Base-by-base conservation (phyloP, 2,888 invertebrate genomes). In the Myopa tessellatipennis region DNA sequence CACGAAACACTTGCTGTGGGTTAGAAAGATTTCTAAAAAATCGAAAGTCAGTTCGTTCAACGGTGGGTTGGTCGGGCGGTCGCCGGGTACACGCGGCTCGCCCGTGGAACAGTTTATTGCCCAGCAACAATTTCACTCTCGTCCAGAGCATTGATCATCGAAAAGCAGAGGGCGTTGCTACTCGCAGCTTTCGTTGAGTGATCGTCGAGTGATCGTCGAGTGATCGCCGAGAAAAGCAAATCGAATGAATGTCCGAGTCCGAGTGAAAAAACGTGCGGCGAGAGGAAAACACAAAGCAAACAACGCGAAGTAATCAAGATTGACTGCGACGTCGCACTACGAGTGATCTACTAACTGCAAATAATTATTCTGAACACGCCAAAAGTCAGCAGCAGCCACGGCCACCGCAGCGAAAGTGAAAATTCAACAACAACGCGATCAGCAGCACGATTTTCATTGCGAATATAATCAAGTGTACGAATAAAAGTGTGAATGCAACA, bases 21-120 rank as follows among this genome's bases (percentile, higher is more conserved):
- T 14, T 70, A 65, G 63, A 65, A 63, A 74, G 67, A 75, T 75
- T 75, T 75, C 68, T 75, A 52, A 55, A 71, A 55, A 67, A 75
- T 58, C 72, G 78, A 79, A 78, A 79, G 79, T 78, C 78, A 79
- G 79, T 79, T 79, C 79, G 65, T 6, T 55, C 55, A 12, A 45
- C 10, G 26, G 26, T 26, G 26, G 26, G 26, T 58, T 58, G 58
- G 58, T 18, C 3, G 58, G 18, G 58, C n/a, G 78, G 73, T 67
- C 77, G 77, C 76, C 75, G 63, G 12, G 60, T 34, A 45, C 34
- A 52, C 45, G 5, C 18, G 45, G 18, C 12, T 14, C 50, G 4
- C 52, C 16, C 8, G 74, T 34, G 36, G 45, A 40, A 77, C 40
- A 12, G 50, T 76, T 76, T 76, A 38, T 52, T 36, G 38, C 65